Base-by-base conservation (phyloP, 2,888 invertebrate genomes). In the Conus canariensis region DNA sequence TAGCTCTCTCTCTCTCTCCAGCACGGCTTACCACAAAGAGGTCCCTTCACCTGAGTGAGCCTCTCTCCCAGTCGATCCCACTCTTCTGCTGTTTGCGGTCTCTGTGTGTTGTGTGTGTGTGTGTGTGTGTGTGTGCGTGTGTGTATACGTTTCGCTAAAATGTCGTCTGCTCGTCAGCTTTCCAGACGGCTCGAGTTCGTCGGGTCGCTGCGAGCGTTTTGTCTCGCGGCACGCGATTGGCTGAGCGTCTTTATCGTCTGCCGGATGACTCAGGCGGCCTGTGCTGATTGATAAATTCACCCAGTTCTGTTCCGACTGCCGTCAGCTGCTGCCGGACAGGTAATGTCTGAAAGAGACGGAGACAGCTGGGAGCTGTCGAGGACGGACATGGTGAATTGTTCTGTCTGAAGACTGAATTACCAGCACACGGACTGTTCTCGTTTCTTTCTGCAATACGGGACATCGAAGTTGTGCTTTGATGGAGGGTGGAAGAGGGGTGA, bases 211-310 rank as follows among this genome's bases (percentile, higher is more conserved):
- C 64, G 58, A 16, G 60, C 67, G n/a, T 12, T 60, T 58, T 88
- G 90, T 89, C 83, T 90, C 90, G 91, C 64, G 83, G 22, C 56
- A 59, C 89, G 85, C 91, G 91, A 92, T 92, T 92, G 92, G 92
- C 88, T 89, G 90, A 64, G 45, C 87, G 90, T 58, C 16, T 67
- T 25, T 89, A 82, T 89, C 87, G 58, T 86, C 22, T 25, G 70
- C 60, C 10, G 58, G 87, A 88, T 91, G 91, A 91, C 85, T 91
- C 91, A 91, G 82, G 25, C 58, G 10, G 56, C 60, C 74, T 16
- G 80, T 82, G 88, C 77, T 77, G 90, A 90, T 88, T 91, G 91
- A 90, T 90, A 90, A 91, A 87, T 67, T 85, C 58, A 45, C 64
- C 9, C 85, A 25, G 25, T 58, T 30, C 58, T 58, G 10, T 58